Evolutionary conservation across 2,888 invertebrate species (phyloP).

Genomic region (Cosmia trapezina): DNA sequence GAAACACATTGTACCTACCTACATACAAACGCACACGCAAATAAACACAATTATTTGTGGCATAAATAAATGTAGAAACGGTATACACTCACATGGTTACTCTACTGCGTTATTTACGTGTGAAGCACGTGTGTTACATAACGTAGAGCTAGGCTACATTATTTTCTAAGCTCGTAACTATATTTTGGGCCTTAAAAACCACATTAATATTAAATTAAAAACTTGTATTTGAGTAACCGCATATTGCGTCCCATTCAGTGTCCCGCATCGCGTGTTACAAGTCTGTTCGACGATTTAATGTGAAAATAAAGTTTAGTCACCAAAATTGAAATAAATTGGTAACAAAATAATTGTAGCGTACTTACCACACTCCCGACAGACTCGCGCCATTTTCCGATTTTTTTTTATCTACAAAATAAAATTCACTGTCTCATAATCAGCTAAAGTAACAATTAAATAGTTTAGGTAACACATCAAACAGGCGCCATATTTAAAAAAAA

Average conservation of each 20-base stretch:
- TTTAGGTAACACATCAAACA: neutral
- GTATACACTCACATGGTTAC: no score
- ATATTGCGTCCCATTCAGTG: no score
- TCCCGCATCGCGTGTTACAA: constrained; percentile 41
- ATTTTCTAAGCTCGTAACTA: neutral
- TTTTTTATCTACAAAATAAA: constrained; percentile 55
- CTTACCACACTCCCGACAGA: constrained; percentile 34
- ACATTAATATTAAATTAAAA: neutral
- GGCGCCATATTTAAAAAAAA: neutral
- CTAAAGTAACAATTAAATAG: constrained; percentile 23
- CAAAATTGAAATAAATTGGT: neutral
- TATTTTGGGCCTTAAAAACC: neutral
- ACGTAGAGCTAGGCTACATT: neutral
- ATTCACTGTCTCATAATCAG: constrained; percentile 46
- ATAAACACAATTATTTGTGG: no score
- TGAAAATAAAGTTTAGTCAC: neutral
- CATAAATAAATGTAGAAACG: no score
- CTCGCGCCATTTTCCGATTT: constrained; percentile 42
- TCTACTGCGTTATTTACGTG: no score
- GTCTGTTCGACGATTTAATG: constrained; percentile 32
- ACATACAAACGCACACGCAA: no score
- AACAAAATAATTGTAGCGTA: neutral
- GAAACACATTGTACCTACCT: no score
- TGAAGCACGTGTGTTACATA: neutral
- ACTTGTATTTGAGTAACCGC: neutral